Percentiles rank a stretch among this genome's conserved stretches.
Conservation (phyloP, 2,113 vertebrate genomes). For the Cinclus mexicanus region DNA sequence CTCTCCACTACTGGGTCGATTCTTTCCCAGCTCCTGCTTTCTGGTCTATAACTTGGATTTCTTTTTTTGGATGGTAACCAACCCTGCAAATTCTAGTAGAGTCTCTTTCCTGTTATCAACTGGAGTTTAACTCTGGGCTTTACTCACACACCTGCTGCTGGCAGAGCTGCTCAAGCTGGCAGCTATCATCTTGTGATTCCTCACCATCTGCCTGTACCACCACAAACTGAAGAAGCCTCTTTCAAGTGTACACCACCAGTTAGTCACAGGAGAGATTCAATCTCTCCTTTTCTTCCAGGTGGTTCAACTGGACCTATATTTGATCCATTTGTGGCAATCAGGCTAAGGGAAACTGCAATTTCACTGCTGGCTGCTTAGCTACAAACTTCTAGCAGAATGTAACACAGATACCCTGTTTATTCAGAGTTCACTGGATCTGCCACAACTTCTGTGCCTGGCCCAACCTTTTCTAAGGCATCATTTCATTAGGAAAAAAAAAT, state of each 20-base stretch:
- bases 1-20: accelerated
- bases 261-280: not conserved
- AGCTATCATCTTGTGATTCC: not conserved
- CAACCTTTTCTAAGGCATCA: not conserved
- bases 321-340: not conserved
- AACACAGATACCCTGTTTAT: not conserved
- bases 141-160: not conserved
- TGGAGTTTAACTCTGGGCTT: not conserved
- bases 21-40: not conserved
- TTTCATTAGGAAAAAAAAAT: not conserved
- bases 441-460: not conserved
- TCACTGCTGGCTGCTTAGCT: not conserved
- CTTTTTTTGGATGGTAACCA: not conserved
- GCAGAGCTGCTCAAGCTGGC: not conserved
- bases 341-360: not conserved
- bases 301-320: not conserved
- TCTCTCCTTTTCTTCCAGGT: not conserved
- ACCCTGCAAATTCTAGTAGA: not conserved
- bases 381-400: not conserved
- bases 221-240: not conserved
- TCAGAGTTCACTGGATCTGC: not conserved
- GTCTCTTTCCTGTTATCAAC: not conserved
- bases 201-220: conserved; percentile 11
- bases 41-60: not conserved
- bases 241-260: not conserved